Evolutionary conservation across 1,140 invertebrate species (phyloP), one percentile per base, ranked within the genome.

Genomic region (Caenorhabditis latens): DNA sequence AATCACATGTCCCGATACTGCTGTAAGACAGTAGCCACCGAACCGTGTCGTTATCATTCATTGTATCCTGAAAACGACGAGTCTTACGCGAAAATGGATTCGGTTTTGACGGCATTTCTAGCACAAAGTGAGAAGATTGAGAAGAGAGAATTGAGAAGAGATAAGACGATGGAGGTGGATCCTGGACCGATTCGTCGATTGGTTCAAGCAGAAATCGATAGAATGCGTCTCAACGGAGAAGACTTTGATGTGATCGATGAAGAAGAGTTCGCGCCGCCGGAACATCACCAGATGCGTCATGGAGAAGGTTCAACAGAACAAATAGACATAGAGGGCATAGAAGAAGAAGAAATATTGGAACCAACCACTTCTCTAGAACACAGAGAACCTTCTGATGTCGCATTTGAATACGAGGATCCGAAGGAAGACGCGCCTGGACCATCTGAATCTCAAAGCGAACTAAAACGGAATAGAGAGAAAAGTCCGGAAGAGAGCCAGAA

Each of bases 1-100:
- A 85, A 85, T 32, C 16, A n/a, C 0, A 85, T 85, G 84, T 53
- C 84, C 19, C 21, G 40, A 53, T 50, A 16, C 21, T 85, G 84
- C 32, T 85, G 84, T 79, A 79, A 79, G 24, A 9, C 14, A 21
- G n/a, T 79, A 5, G 43, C 13, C 50, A n/a, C 7, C 11, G 46
- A 24, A 14, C 71, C 32, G 13, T 79, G 71, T 24, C 7, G 21
- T 21, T 79, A 24, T n/a, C 71, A 79, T 53, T 9, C 43, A 1
- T 11, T 79, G 46, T 79, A 79, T 79, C 71, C 71, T 7, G 71
- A 79, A 14, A n/a, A 79, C 71, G 71, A 79, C 11, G 71, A 79
- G 40, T 79, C 71, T n/a, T 79, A 79, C 21, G 9, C 71, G n/a
- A 79, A 79, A 79, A 79, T 79, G 71, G 71, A 79, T n/a, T 0